Conservation (phyloP, 2,113 vertebrate species). For the Leptodactylus fuscus region DNA sequence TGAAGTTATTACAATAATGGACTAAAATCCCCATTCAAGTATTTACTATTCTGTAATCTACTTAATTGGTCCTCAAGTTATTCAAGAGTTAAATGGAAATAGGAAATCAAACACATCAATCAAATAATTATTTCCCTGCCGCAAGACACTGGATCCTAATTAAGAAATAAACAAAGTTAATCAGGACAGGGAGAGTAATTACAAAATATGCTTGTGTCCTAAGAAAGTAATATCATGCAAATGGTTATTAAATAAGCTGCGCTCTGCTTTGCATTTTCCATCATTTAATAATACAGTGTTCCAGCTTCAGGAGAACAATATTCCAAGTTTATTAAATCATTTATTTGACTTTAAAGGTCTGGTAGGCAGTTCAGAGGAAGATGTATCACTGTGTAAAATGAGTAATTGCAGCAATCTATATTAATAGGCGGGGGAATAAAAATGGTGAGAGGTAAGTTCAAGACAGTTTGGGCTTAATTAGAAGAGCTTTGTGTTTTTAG, state of each 20-base stretch:
- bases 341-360: conserved; percentile 67
- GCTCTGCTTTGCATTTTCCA: conserved; percentile 53
- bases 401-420: conserved; percentile 68
- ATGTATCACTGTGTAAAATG: conserved; percentile 61
- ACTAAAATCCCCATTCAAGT: conserved; percentile 66
- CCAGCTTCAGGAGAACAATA: conserved; percentile 61
- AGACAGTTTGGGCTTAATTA: conserved; percentile 60
- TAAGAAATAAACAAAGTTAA: conserved; percentile 79
- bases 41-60: conserved; percentile 37
- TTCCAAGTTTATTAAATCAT: conserved; percentile 63
- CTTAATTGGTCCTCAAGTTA: conserved; percentile 71
- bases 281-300: not conserved
- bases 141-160: conserved; percentile 68
- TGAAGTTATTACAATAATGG: conserved; percentile 71
- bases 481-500: conserved; percentile 38
- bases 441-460: not conserved
- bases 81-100: conserved; percentile 71
- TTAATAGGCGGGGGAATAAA: conserved; percentile 55
- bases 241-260: conserved; percentile 65
- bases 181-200: conserved; percentile 69
- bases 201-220: conserved; percentile 65
- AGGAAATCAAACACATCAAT: conserved; percentile 72
- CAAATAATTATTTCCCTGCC: conserved; percentile 75
- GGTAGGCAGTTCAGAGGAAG: conserved; percentile 58
- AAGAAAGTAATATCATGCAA: conserved; percentile 64